Percentiles rank a stretch among this genome's conserved stretches.
These are phyloP conservation scores for Sitobion miscanthi DNA, from an alignment of 1,140 invertebrate genomes.

Conservation along the genomic window DNA sequence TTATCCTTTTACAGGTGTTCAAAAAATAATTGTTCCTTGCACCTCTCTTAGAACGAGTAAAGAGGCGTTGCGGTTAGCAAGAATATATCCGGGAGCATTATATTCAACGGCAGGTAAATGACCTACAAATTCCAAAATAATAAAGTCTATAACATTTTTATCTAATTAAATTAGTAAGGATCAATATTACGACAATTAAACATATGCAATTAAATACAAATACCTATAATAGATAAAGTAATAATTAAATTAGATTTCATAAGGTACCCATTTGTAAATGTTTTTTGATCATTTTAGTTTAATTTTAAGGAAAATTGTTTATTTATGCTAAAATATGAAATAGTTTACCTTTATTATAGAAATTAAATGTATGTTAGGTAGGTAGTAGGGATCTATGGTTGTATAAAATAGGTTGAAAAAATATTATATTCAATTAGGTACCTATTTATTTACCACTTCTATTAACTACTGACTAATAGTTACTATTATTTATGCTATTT, in stretches of 20 bases:
- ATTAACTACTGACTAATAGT: not conserved
- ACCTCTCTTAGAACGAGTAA: slow-evolving; percentile 87
- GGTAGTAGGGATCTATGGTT: not conserved
- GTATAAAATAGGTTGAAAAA: not conserved
- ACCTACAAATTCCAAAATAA: not conserved
- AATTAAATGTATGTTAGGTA: not conserved
- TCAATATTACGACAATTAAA: not conserved
- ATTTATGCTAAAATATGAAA: not conserved
- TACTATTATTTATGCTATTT: not conserved
- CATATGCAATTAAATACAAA: too few species aligned
- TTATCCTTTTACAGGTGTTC: slow-evolving; percentile 73
- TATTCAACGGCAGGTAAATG: slow-evolving; percentile 87
- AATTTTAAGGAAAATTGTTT: not conserved
- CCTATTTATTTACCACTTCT: not conserved
- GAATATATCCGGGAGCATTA: slow-evolving; percentile 86
- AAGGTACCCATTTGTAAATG: too few species aligned
- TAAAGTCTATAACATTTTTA: not conserved
- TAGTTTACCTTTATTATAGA: not conserved
- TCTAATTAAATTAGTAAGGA: not conserved
- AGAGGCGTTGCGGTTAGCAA: slow-evolving; percentile 85
- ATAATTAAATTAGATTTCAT: too few species aligned
- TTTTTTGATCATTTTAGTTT: too few species aligned
- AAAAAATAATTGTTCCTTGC: slow-evolving; percentile 93
- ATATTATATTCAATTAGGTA: not conserved
- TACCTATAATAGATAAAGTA: too few species aligned